Evolutionary conservation across 2,113 vertebrate species (phyloP).

Genomic region (Sander lucioperca): DNA sequence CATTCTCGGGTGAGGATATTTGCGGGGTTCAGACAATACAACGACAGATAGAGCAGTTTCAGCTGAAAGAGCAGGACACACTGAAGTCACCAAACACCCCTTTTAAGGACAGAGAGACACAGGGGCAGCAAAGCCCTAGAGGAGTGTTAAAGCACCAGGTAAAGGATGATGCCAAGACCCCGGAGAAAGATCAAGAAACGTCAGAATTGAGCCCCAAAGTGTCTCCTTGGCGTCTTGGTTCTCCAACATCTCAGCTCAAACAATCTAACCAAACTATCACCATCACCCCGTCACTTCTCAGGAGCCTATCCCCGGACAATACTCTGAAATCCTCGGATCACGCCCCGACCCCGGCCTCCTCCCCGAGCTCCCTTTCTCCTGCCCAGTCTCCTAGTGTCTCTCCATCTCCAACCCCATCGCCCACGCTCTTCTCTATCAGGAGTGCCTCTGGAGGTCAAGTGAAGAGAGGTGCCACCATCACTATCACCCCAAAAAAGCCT

Average conservation of each 20-base stretch:
- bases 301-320: slow-evolving; percentile 68
- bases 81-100: slow-evolving; percentile 22
- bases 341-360: slow-evolving; percentile 58
- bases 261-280: slow-evolving; percentile 59
- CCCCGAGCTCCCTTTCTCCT: slow-evolving; percentile 54
- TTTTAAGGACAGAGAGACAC: slow-evolving; percentile 45
- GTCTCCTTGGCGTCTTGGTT: slow-evolving; percentile 40
- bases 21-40: slow-evolving; percentile 65
- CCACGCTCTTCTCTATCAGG: slow-evolving; percentile 77
- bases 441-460: slow-evolving; percentile 82
- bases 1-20: slow-evolving; percentile 45
- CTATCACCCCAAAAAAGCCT: slow-evolving; percentile 85
- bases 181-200: slow-evolving; percentile 46
- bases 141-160: slow-evolving; percentile 35
- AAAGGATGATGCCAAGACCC: slow-evolving; percentile 39
- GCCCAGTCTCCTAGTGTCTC: slow-evolving; percentile 67
- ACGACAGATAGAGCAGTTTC: slow-evolving; percentile 76
- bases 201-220: slow-evolving; percentile 40
- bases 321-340: slow-evolving; percentile 46
- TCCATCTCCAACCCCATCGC: slow-evolving; percentile 58
- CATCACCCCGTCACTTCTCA: slow-evolving; percentile 41
- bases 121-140: slow-evolving; percentile 55
- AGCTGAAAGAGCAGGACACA: slow-evolving; percentile 78
- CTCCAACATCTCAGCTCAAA: slow-evolving; percentile 52
- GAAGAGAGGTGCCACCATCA: slow-evolving; percentile 91